Evolutionary conservation across 2,888 invertebrate genomes (phyloP), one percentile per base, ranked within the genome.

Genomic region (Chalcosyrphus nemorum): DNA sequence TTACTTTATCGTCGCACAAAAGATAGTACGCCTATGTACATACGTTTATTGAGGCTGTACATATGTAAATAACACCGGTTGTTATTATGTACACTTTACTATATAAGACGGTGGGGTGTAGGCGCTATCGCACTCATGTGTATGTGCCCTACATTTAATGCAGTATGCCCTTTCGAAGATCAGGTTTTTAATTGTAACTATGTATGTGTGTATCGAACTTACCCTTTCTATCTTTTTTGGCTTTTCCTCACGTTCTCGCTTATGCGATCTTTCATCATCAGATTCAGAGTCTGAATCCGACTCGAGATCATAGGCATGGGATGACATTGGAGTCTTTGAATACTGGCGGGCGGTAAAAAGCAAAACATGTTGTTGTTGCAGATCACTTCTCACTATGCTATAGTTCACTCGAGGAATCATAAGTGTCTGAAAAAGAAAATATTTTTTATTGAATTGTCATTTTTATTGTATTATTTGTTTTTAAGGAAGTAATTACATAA

Each of bases 241-340:
- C 4, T 38, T 57, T 9, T 35, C 21, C 7, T 19, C 41, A 21
- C 15, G n/a, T 2, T 45, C 41, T 13, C 15, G 7, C 2, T 5
- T 43, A 6, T 45, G 29, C 6, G 50, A 9, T 3, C 2, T 45
- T 32, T 77, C 71, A 17, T 47, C 17, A 15, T 82, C 81, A 11
- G 80, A 68, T 27, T 80, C 80, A 7, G 77, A 77, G 24, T 82
- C 81, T 52, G 81, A 75, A 70, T 81, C 81, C 9, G 81, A 72
- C 24, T 82, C 81, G 29, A 82, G 57, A 32, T 82, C 81, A 17
- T 77, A 72, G 7, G 77, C 71, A 5, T 27, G 76, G 5, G 71
- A 71, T 52, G 77, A 32, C 32, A 65, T 71, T 57, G 38, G 24
- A 21, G 11, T 57, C 21, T 66, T 77, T 21, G 61, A 45, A 41